A percentile compares a stretch with the other conserved stretches of the same genome.
phyloP scores from a whole-genome alignment of 2,797 vertebrate genomes.

The Peromyscus nudipes region DNA sequence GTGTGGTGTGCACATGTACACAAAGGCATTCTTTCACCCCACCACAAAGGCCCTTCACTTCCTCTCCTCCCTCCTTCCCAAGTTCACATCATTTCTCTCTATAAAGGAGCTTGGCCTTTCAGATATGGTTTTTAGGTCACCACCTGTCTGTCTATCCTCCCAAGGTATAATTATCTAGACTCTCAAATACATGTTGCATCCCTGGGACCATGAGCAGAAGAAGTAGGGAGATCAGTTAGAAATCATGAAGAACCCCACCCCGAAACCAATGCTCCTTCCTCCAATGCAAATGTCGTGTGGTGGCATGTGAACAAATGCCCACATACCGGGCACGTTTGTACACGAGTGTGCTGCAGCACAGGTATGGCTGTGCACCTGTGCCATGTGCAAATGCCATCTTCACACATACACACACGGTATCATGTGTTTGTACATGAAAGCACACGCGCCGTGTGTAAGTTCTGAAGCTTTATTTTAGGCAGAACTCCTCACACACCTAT shows the following conservation, averaged over 20 bases:
- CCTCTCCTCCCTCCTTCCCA: neutral
- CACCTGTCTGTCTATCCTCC: neutral
- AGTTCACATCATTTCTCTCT: neutral
- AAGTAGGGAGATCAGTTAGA: neutral
- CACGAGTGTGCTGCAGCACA: neutral
- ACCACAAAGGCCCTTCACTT: neutral
- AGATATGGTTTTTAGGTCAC: neutral
- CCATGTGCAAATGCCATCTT: neutral
- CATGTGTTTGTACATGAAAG: neutral
- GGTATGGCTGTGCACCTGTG: neutral
- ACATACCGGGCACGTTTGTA: neutral
- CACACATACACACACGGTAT: rapidly evolving
- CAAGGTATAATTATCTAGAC: neutral
- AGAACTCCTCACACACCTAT: neutral
- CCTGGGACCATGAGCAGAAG: neutral
- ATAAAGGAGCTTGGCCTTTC: neutral
- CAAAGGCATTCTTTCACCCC: neutral
- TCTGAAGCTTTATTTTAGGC: rapidly evolving
- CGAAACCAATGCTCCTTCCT: neutral
- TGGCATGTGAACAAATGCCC: neutral
- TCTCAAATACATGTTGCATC: neutral
- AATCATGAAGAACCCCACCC: neutral
- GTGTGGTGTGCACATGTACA: too few species aligned
- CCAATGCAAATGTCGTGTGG: neutral
- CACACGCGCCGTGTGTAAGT: rapidly evolving